Evolutionary conservation across 2,113 vertebrate genomes (phyloP).

Genomic region (Myotis davidii): DNA sequence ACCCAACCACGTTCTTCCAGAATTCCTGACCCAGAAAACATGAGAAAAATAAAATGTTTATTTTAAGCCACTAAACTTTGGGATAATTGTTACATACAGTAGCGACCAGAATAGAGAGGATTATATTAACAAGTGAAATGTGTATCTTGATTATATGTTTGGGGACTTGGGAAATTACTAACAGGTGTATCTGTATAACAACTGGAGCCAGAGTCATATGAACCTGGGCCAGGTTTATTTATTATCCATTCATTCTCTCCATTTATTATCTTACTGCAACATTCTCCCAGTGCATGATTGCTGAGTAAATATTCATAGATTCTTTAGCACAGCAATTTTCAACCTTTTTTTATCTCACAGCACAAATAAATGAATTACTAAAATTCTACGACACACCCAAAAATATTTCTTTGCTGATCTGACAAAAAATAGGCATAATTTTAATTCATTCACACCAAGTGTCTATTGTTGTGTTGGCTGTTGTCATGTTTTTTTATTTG

Average conservation of each 20-base stretch:
- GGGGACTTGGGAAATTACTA: not conserved
- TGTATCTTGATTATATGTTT: not conserved
- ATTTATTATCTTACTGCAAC: not conserved
- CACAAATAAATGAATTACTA: not conserved
- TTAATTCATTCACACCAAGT: not conserved
- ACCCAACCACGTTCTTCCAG: not conserved
- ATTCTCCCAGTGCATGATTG: not conserved
- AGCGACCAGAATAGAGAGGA: not conserved
- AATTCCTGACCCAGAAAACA: not conserved
- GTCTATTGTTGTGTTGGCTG: not conserved
- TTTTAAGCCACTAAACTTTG: not conserved
- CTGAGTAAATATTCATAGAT: not conserved
- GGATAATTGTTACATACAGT: not conserved
- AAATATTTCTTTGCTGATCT: not conserved
- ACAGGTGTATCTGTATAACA: not conserved
- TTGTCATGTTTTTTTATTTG: not conserved
- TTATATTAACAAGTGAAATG: not conserved
- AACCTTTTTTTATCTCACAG: not conserved
- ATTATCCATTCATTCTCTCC: not conserved
- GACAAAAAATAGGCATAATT: not conserved
- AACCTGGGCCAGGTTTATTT: not conserved
- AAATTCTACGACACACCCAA: not conserved
- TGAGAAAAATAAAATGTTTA: not conserved
- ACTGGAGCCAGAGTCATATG: not conserved
- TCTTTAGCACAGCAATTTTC: not conserved